Base-by-base conservation (phyloP, 2,113 vertebrate genomes). In the Pyxicephalus adspersus region DNA sequence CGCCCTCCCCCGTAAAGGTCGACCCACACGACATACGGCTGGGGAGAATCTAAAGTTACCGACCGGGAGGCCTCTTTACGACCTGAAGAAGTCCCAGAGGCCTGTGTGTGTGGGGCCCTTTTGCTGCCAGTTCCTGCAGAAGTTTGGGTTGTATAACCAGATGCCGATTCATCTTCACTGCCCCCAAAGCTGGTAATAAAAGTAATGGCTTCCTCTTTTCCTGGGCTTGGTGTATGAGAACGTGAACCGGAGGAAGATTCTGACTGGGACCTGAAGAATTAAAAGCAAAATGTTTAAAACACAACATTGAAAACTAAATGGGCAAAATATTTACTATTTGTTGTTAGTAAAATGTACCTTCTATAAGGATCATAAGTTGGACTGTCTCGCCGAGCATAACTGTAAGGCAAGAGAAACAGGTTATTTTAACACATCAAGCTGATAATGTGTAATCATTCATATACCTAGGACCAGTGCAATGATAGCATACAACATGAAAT, bases 341-440 rank as follows among this genome's bases (percentile, higher is more conserved):
- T 68, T 17, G 23, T 45, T n/a, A 2, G 23, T 28, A 66, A 4
- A 23, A 84, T 85, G 93, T 81, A 98, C 97, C 96, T 90, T 86
- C 98, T 98, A 84, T 98, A 98, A 22, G 97, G 96, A 72, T 98
- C 96, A 0, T 98, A 98, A 5, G 97, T 98, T 29, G 97, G 97
- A 85, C 96, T 98, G 91, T 98, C 97, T 84, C 97, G 91, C 75
- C 97, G 92, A 1, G 97, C 97, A 0, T 98, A 98, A 87, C 97
- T 98, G 84, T 61, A 67, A 66, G 75, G 7, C 75, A 0, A 11
- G 34, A 65, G 63, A 38, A 2, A 22, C 2, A 11, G 8, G 20
- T 57, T 8, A 58, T 22, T 58, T 58, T 45, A 15, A 45, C 34
- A 45, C 38, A 45, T 13, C 2, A 45, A 45, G 5, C 38, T 45